A percentile compares a stretch with the other conserved stretches of the same genome.
phyloP scores from a whole-genome alignment of 2,113 vertebrate species.

The Hiodon alosoides region DNA sequence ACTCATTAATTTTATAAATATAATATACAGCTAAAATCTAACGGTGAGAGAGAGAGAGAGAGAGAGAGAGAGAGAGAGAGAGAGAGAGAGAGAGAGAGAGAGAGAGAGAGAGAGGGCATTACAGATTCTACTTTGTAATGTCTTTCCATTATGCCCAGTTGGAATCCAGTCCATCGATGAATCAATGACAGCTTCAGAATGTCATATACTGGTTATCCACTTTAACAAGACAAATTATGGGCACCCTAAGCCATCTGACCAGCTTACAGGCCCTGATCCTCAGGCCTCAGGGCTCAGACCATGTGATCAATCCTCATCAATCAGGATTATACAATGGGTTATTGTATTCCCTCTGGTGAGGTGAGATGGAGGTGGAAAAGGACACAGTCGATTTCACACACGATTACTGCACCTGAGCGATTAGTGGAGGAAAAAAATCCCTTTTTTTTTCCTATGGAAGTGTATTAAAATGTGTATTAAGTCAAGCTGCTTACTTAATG shows the following conservation, averaged over 20 bases:
- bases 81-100: slow-evolving; percentile 35
- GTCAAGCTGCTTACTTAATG: too few species aligned
- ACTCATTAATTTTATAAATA: too few species aligned
- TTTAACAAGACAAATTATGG: not conserved
- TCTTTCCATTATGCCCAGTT: too few species aligned
- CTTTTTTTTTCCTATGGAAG: slow-evolving; percentile 6
- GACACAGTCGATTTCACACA: too few species aligned
- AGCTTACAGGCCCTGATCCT: too few species aligned
- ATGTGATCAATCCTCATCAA: too few species aligned
- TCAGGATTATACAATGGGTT: too few species aligned
- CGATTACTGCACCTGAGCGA: not conserved
- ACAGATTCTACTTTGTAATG: not conserved
- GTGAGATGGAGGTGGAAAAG: not conserved
- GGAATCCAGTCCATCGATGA: not conserved
- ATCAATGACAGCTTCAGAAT: slow-evolving; percentile 13
- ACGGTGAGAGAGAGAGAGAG: too few species aligned
- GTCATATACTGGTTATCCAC: not conserved
- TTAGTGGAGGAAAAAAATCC: slow-evolving; percentile 22
- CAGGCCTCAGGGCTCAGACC: too few species aligned
- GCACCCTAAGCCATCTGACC: too few species aligned
- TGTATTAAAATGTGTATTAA: not conserved
- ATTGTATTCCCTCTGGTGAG: not conserved
- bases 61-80: not conserved
- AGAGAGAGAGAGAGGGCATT: too few species aligned
- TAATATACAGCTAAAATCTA: too few species aligned